These are phyloP conservation scores for Crotalus helleri DNA, from an alignment of 2,113 vertebrate species.

Conservation along the genomic window DNA sequence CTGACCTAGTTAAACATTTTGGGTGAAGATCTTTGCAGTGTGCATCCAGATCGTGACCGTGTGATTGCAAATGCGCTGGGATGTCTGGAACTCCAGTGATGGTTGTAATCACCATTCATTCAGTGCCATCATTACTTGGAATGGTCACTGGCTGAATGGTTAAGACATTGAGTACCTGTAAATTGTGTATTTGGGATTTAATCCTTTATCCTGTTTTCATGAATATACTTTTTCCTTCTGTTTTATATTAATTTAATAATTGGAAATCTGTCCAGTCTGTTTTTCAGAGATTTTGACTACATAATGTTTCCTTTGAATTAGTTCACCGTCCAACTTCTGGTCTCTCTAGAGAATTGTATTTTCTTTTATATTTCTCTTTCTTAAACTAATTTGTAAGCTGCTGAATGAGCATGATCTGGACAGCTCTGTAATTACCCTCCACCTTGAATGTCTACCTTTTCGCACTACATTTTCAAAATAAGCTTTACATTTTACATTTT, in stretches of 20 bases:
- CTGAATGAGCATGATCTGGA: background rate
- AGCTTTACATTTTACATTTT: background rate
- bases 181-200: background rate
- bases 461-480: background rate
- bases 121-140: background rate
- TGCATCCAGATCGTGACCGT: background rate
- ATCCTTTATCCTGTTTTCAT: background rate
- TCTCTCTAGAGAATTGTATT: background rate
- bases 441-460: background rate
- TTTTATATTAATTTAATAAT: background rate
- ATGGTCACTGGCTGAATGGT: background rate
- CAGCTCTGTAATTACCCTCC: background rate
- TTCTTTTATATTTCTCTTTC: background rate
- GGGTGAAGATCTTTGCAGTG: background rate
- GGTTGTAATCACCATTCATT: background rate
- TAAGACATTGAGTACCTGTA: background rate
- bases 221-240: background rate
- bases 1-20: background rate
- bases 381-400: background rate
- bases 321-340: background rate
- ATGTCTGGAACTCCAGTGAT: background rate
- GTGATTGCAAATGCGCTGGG: background rate
- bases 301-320: background rate
- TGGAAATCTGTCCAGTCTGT: background rate
- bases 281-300: background rate